Evolutionary conservation across 1,140 invertebrate genomes (phyloP).

Genomic region (Babylonia areolata): DNA sequence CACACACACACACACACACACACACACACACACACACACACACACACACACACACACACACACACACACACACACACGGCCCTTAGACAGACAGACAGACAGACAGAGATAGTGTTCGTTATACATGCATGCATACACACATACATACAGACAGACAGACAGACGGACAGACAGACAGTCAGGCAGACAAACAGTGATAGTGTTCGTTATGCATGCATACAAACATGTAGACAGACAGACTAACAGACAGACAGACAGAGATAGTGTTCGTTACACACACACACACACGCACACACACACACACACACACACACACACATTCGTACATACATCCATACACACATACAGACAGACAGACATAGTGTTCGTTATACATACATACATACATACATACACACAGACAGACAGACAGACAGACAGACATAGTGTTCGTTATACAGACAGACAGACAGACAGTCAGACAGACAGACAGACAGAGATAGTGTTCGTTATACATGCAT

Average conservation of each 20-base stretch:
- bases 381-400: no score
- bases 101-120: background rate
- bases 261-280: background rate
- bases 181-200: background rate
- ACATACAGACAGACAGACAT: background rate
- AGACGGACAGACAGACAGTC: background rate
- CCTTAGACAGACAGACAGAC: background rate
- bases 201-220: no score
- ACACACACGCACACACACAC: conserved; percentile 17
- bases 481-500: no score
- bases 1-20: no score
- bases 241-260: background rate
- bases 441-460: background rate
- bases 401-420: no score
- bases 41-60: no score
- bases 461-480: no score
- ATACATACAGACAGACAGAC: background rate
- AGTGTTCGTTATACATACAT: no score
- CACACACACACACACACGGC: no score
- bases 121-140: no score
- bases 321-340: background rate
- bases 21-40: no score
- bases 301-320: background rate
- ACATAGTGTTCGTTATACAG: no score
- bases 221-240: background rate